Percentiles rank a stretch among this genome's conserved stretches.
Evolutionary conservation across 2,113 vertebrate genomes (phyloP).

Genomic region (Phodopus roborovskii): DNA sequence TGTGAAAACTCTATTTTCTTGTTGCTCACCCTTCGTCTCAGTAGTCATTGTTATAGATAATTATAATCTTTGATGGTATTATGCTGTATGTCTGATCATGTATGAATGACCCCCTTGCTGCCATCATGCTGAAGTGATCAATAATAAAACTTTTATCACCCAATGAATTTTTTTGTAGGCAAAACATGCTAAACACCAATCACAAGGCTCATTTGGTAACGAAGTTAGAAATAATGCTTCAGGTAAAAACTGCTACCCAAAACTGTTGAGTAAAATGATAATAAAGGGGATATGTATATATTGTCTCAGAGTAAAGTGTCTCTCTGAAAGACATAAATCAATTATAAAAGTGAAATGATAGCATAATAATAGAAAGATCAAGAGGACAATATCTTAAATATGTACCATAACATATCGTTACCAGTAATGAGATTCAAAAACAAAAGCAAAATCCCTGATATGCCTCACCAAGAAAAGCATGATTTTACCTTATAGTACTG

Average conservation of each 20-base stretch:
- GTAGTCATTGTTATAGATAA: background rate
- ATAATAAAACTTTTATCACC: background rate
- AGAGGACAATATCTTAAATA: background rate
- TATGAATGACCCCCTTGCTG: background rate
- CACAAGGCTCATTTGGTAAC: background rate
- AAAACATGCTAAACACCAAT: conserved; percentile 31
- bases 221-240: background rate
- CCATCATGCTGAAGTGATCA: background rate
- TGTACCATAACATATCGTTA: background rate
- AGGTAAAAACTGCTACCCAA: background rate
- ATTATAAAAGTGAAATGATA: background rate
- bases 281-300: background rate
- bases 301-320: background rate
- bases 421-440: background rate
- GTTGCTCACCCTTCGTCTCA: conserved; percentile 17
- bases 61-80: background rate
- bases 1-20: background rate
- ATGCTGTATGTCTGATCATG: background rate
- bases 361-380: background rate
- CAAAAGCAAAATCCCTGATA: background rate
- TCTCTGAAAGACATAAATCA: background rate
- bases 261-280: background rate
- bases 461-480: background rate
- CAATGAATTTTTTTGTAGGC: background rate
- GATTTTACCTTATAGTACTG: background rate